Base-by-base conservation (phyloP, 2,113 vertebrate genomes). In the Amblyopsis rosae region DNA sequence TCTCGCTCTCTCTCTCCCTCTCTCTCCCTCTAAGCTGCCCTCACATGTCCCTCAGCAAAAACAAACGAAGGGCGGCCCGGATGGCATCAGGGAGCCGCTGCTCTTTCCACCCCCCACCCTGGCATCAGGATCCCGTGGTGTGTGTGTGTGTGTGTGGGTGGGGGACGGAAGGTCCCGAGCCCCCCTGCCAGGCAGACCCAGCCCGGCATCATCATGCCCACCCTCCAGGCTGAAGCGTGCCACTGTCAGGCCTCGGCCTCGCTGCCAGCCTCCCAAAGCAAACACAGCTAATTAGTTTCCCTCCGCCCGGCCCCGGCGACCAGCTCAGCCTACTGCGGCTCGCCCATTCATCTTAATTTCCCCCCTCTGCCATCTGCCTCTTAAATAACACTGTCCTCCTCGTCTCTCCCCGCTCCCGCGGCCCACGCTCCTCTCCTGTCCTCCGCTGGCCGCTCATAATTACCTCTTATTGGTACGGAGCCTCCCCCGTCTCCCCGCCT, bases 211-310 rank as follows among this genome's bases (percentile, higher is more conserved):
- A 55, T 17, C 17, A 17, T 63, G 64, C 54, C 82, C 79, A 87
- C 87, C 89, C 92, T 92, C 79, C 66, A 79, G 81, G 89, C 89
- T 93, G 91, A 72, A 53, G 83, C 77, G 86, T 76, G 62, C 86
- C 88, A 87, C 83, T 82, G 89, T 76, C 82, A 91, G 87, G 83
- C 87, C 88, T 63, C 65, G 85, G 87, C 76, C 86, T 77, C 86
- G 73, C 80, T 92, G 86, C 90, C 89, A 87, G 88, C 89, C 86
- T 87, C 91, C 89, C 89, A 92, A 90, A 87, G 83, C 87, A 89
- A 92, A 92, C 90, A 89, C 76, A 80, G 88, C 92, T 94, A 94
- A 91, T 95, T 95, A 93, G 86, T 88, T 88, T 93, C 87, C 93
- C 91, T 90, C 90, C 85, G 84, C 92, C 88, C 83, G 76, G 79